Base-by-base conservation (phyloP, 2,113 vertebrate species). In the Paramormyrops kingsleyae region DNA sequence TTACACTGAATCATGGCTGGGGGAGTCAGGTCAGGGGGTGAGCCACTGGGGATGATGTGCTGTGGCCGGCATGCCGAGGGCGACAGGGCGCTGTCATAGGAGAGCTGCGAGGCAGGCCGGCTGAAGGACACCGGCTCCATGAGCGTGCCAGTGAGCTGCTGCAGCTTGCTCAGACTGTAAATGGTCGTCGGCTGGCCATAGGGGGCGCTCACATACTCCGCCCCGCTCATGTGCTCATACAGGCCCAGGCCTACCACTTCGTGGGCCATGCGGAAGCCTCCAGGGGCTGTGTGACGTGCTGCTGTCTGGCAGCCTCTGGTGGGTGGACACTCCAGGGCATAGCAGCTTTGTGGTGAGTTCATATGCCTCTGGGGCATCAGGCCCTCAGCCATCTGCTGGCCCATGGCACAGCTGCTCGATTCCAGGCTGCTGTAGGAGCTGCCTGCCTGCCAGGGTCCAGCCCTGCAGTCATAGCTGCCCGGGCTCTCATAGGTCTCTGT, bases 401-500 rank as follows among this genome's bases (percentile, higher is more conserved):
- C 80, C 47, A 89, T 12, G 31, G 88, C 88, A 31, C 74, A 89
- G 88, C 74, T 83, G 88, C 97, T 98, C 94, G 98, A 97, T 0
- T 97, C 97, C 94, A 99, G 95, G 90, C 94, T 97, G 92, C 39
- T n/a, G 39, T 89, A 59, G 39, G 52, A 59, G 92, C 97, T 98
- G 96, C 97, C 98, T 94, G 96, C 98, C 92, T 99, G 98, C 5
- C 98, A 96, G 59, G 97, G 96, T 90, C 94, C 95, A 0, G 97
- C 97, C 47, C 96, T 97, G 50, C 98, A 98, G 92, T 99, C 98
- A 0, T 99, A 99, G 95, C 98, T 99, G 95, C 97, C 99, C 3
- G 98, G 98, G 93, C 99, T 99, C 91, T 99, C 99, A 35, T 99
- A 99, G 94, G 98, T 99, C 92, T 99, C 99, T 0, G 98, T 99